A percentile compares a stretch with the other conserved stretches of the same genome.
phyloP scores from a whole-genome alignment of 2,888 invertebrate species.

The Epistrophe grossulariae region DNA sequence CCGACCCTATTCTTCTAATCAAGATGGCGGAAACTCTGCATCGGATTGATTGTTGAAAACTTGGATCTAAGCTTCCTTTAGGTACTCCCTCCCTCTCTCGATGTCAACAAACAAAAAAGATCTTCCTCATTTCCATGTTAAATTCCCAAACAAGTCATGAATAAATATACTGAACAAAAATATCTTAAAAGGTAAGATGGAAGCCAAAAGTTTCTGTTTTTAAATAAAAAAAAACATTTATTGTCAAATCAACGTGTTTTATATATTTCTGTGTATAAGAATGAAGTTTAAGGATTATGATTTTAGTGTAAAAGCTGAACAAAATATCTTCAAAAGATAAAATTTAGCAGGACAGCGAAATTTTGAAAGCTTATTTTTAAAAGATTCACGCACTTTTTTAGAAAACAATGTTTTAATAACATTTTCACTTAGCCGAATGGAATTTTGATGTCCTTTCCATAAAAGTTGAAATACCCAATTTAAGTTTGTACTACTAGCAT shows the following conservation, averaged over 20 bases:
- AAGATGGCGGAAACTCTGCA: no score
- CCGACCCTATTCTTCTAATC: no score
- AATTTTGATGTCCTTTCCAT: constrained; percentile 59
- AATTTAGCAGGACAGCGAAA: constrained; percentile 35
- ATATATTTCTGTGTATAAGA: constrained; percentile 44
- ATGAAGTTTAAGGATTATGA: neutral
- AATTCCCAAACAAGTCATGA: no score
- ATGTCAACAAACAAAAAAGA: no score
- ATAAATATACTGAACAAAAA: no score
- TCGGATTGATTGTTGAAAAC: no score
- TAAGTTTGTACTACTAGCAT: constrained; percentile 9
- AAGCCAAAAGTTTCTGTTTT: no score
- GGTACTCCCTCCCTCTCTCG: no score
- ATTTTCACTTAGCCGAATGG: constrained; percentile 11
- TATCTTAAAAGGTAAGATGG: no score
- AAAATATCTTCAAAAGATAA: neutral
- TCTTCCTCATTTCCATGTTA: no score
- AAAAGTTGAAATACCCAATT: constrained; percentile 10
- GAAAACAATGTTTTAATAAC: neutral
- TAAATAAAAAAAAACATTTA: neutral
- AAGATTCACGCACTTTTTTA: neutral
- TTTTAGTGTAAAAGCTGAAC: neutral
- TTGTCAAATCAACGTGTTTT: neutral
- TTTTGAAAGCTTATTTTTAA: neutral
- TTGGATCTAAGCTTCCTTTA: no score